Base-by-base conservation (phyloP, 2,113 vertebrate species). In the Megaceryle torquata region DNA sequence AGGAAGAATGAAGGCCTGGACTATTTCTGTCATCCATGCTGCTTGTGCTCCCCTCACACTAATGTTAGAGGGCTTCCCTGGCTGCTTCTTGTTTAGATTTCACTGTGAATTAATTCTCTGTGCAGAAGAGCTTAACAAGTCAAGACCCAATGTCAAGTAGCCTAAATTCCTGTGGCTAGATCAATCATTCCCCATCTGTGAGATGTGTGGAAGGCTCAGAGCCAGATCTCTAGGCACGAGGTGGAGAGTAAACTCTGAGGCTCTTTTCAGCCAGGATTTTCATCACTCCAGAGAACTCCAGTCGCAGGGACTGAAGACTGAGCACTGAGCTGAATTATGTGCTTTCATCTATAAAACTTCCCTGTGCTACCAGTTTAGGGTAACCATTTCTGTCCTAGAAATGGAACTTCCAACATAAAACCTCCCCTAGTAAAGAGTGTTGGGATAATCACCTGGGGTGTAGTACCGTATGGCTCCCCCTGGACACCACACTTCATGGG, bases 41-140 rank as follows among this genome's bases (percentile, higher is more conserved):
- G 0, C 29, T 82, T 0, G 0, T 53, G 51, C 9, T 83, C 29
- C 35, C 24, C 10, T 26, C 1, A 1, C 12, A 16, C 20, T 63
- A 12, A 22, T 7, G 14, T 75, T 29, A 9, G 13, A 71, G 44
- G 33, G 39, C 53, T 41, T 75, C 33, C 6, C 24, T 78, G 56
- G 26, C 33, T 92, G 51, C 61, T 68, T 29, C 65, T 78, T 51
- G 20, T 46, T 75, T n/a, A 33, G 48, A 17, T 82, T 85, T 89
- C 85, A 61, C 16, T 1, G 0, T 33, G 1, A 91, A 75, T 82
- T 77, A 72, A 79, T 76, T 76, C 13, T 60, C 37, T 48, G 6
- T n/a, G 29, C 44, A 89, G 68, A 91, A 78, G 13, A 28, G 37
- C 25, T 89, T 64, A 87, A 46, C 22, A 60, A 83, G 33, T 64